Percentiles rank a stretch among this genome's conserved stretches.
These are phyloP conservation scores for Antrozous pallidus DNA, from an alignment of 2,797 vertebrate genomes.

Conservation along the genomic window DNA sequence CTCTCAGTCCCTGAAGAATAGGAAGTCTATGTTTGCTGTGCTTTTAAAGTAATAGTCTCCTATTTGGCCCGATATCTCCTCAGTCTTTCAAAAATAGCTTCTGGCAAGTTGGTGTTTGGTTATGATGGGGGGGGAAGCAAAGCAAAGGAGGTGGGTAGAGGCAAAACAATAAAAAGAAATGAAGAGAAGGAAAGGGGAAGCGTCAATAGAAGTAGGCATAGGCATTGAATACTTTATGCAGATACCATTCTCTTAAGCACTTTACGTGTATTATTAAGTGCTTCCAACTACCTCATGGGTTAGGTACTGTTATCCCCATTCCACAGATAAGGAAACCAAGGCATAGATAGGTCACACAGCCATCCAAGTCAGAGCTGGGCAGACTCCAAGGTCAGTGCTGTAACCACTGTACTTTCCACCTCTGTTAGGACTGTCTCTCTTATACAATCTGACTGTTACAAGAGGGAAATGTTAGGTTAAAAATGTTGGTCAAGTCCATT, in stretches of 20 bases:
- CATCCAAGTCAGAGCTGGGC: background rate
- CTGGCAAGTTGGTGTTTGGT: background rate
- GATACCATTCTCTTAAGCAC: background rate
- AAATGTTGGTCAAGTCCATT: too few species aligned
- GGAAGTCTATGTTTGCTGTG: background rate
- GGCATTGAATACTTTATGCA: background rate
- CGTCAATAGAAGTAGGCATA: background rate
- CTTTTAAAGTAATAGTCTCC: background rate
- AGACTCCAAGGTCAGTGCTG: background rate
- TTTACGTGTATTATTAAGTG: background rate
- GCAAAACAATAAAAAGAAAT: background rate
- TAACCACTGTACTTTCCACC: background rate
- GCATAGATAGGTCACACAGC: background rate
- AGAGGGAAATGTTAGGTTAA: background rate
- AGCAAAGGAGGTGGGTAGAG: background rate
- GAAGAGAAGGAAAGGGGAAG: background rate
- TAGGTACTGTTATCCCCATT: background rate
- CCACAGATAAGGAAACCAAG: background rate
- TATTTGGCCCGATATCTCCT: background rate
- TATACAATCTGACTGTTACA: background rate
- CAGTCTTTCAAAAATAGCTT: background rate
- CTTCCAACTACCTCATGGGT: background rate
- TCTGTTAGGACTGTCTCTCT: background rate
- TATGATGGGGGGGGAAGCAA: background rate
- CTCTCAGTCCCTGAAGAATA: background rate